These are phyloP conservation scores for Morphnarchus princeps DNA, from an alignment of 2,113 vertebrate species.

Conservation along the genomic window DNA sequence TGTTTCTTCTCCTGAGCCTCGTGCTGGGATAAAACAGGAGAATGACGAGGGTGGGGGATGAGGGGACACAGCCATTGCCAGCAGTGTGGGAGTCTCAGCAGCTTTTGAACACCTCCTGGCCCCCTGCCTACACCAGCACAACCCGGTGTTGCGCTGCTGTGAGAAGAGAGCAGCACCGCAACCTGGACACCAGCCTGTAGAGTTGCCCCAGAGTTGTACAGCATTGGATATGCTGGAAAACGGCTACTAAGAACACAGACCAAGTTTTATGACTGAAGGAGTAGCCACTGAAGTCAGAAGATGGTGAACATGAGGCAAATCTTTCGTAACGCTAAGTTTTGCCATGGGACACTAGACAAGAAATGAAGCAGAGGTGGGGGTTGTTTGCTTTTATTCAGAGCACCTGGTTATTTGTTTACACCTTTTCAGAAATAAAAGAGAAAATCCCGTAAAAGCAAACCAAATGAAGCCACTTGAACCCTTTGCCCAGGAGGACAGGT, in stretches of 20 bases:
- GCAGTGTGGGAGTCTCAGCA: background rate
- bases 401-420: background rate
- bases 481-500: background rate
- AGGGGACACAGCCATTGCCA: background rate
- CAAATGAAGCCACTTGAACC: background rate
- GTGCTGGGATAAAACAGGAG: background rate
- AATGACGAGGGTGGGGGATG: background rate
- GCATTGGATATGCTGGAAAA: background rate
- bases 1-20: background rate
- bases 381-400: background rate
- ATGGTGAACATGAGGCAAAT: background rate
- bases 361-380: background rate
- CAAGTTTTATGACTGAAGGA: background rate
- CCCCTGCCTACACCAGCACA: background rate
- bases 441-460: background rate
- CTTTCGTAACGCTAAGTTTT: background rate
- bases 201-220: background rate
- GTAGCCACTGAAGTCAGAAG: background rate
- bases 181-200: background rate
- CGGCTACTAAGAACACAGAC: background rate
- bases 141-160: fast-evolving
- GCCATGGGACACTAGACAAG: background rate
- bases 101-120: background rate
- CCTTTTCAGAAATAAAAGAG: background rate
- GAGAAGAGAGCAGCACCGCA: background rate